Evolutionary conservation across 2,888 invertebrate species (phyloP), one percentile per base, ranked within the genome.

Genomic region (Pediacus dermestoides): DNA sequence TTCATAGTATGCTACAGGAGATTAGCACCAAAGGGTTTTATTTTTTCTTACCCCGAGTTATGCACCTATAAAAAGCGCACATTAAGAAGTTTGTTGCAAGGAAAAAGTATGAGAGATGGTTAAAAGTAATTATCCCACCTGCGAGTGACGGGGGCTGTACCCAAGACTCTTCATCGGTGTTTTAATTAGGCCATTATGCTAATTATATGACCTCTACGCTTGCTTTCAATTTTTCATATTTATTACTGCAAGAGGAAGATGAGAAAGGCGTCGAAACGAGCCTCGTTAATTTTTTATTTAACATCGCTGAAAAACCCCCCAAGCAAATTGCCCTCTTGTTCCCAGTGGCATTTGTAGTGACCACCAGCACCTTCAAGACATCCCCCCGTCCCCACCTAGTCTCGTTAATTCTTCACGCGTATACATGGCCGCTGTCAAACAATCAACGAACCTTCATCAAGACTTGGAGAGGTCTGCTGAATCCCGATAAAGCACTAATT

Each of bases 401-500:
- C 50, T 66, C 61, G 64, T 67, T 67, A 67, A 67, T 68, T 67
- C 67, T 66, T 67, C 61, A 61, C 67, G 68, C 68, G 68, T 66
- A 64, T 64, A 64, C 63, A 61, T 59, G 62, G 64, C 66, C 66
- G 62, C 66, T 66, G 68, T 69, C 70, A 68, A 65, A 69, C 67
- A 69, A 69, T 68, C 68, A 67, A 59, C 64, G 64, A 68, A 69
- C 69, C 69, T 70, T 69, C 69, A 69, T 69, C 69, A 70, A 67
- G 63, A 42, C 48, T 48, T 49, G 42, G 62, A 62, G 66, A 66
- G 66, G 66, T 65, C 69, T 69, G 69, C 66, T 66, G 68, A 67
- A 68, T 68, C 67, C 69, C 67, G 69, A 69, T 69, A 69, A 68
- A 68, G 69, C 67, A 64, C 68, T 69, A 69, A 69, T 69, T 69